These are phyloP conservation scores for Ganaspis brasiliensis DNA, from an alignment of 2,888 invertebrate species.

Conservation along the genomic window DNA sequence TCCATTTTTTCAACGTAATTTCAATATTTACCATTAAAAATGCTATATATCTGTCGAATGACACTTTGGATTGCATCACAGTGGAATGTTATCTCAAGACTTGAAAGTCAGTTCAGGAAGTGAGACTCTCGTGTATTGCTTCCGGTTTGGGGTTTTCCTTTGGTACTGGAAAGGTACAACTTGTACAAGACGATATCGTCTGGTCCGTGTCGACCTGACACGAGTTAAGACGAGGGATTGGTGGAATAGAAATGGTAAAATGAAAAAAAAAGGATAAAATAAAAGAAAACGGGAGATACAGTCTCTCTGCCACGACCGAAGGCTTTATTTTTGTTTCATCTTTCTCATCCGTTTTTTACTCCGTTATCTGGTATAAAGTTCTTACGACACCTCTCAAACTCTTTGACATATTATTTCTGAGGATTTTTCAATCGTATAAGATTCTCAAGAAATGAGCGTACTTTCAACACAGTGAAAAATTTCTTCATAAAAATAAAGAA, in stretches of 20 bases:
- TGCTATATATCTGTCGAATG: background rate
- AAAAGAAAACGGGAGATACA: background rate
- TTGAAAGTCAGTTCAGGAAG: conserved; percentile 30
- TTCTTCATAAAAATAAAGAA: no score
- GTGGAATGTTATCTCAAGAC: conserved; percentile 21
- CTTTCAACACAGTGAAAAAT: background rate
- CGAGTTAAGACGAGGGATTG: conserved; percentile 21
- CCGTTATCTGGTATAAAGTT: background rate
- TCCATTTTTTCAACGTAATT: no score
- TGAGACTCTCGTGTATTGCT: conserved; percentile 2
- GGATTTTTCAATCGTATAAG: background rate
- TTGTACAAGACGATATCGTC: conserved; percentile 32
- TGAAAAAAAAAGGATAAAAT: background rate
- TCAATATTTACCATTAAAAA: no score
- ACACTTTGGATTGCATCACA: conserved; percentile 22
- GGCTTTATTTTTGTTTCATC: conserved; percentile 18
- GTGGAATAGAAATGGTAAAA: conserved; percentile 8
- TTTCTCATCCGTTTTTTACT: background rate
- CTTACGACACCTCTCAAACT: conserved; percentile 8
- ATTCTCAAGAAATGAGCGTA: background rate
- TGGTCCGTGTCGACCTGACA: conserved; percentile 34
- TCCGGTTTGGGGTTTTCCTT: conserved; percentile 31
- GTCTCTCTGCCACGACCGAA: conserved; percentile 15
- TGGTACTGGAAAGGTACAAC: background rate
- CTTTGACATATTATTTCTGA: background rate